Evolutionary conservation across 2,888 invertebrate species (phyloP).

Genomic region (Rosalia funebris): DNA sequence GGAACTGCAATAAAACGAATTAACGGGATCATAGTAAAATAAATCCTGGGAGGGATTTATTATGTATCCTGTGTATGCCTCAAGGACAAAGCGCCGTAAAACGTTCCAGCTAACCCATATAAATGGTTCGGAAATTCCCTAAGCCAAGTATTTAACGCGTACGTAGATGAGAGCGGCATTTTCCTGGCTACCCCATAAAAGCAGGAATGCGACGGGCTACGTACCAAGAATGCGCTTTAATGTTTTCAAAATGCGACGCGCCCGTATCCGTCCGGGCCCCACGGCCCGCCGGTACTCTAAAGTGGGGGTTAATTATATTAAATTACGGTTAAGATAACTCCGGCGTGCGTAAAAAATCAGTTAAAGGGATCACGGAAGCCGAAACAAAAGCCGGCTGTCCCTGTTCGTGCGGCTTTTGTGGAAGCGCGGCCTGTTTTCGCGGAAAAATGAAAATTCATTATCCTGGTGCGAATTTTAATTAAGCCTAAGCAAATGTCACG

Average conservation of each 20-base stretch:
- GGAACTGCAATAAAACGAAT: background rate
- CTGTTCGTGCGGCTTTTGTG: no score
- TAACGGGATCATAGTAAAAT: slow-evolving; percentile 2
- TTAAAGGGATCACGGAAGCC: background rate
- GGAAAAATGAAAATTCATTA: slow-evolving; percentile 8
- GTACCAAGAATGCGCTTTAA: slow-evolving; percentile 11
- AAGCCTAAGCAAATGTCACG: background rate
- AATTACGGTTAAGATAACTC: slow-evolving; percentile 2
- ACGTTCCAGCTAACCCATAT: slow-evolving; percentile 18
- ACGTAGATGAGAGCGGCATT: slow-evolving; percentile 11
- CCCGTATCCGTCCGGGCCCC: background rate
- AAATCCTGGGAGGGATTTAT: slow-evolving; percentile 5
- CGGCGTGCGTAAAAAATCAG: slow-evolving; percentile 6
- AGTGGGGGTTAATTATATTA: slow-evolving; percentile 12
- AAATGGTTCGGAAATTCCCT: slow-evolving; percentile 21
- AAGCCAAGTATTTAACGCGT: background rate
- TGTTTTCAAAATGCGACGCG: slow-evolving; percentile 14
- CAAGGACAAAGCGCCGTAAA: slow-evolving; percentile 16
- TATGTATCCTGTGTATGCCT: background rate
- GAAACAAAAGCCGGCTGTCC: background rate
- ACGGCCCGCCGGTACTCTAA: background rate
- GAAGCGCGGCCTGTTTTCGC: background rate
- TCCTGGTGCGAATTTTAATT: background rate
- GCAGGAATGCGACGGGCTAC: background rate
- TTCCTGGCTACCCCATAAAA: slow-evolving; percentile 1